Evolutionary conservation across 2,888 invertebrate species (phyloP), one percentile per base, ranked within the genome.

Genomic region (Scaptomyza flava): DNA sequence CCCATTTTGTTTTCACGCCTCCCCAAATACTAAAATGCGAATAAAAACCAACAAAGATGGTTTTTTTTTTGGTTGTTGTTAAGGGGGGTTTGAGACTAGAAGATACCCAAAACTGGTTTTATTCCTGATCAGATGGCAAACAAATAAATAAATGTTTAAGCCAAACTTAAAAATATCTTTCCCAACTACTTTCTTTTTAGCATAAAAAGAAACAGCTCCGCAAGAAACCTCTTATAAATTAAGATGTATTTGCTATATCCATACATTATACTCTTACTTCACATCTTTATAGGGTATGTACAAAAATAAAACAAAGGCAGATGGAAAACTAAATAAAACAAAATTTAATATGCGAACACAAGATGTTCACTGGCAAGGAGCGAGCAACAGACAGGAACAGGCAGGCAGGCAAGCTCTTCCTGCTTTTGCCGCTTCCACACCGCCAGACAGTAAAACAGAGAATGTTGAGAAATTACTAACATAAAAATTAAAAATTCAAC

Each of bases 401-500:
- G n/a, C n/a, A 6, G 14, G 60, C 57, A 52, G 14, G 60, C 57
- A 52, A 17, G 43, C 43, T 43, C 27, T 72, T 72, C 61, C 66
- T 57, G 66, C 27, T 27, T 66, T 66, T 52, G 54, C 56, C 38
- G 58, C 20, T 43, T 50, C 36, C 58, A 31, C 23, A 33, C 34
- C 45, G 52, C 43, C 45, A 60, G 62, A 72, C 64, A 64, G 53
- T 65, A 48, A 60, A 62, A 68, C 65, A 66, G 17, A 41, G 67
- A 80, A 83, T 77, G 85, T 68, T 79, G 77, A 85, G 81, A 87
- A 86, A 87, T 85, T 81, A 85, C 86, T 70, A 86, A 79, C 84
- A 89, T 87, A 86, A 87, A 89, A 87, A 87, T 87, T 89, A 87
- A 87, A 89, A 89, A 89, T 87, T 87, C 87, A 87, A 78, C 89